Base-by-base conservation (phyloP, 2,797 vertebrate genomes). In the Lagodon rhomboides region DNA sequence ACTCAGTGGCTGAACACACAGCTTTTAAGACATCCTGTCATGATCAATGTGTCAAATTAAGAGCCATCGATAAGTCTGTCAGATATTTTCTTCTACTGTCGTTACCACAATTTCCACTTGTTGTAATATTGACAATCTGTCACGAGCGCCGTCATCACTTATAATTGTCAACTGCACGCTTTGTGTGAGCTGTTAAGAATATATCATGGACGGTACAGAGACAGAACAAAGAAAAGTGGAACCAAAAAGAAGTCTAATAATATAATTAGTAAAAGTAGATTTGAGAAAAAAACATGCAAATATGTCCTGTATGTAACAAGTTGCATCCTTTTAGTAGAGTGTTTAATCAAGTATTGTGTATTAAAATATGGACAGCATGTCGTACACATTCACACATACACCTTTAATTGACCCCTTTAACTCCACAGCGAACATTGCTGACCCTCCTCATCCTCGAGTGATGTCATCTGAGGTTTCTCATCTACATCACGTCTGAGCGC, bases 21-120 rank as follows among this genome's bases (percentile, higher is more conserved):
- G 38, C 38, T 63, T 41, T 2, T 49, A n/a, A 58, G 63, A 30
- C 34, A 72, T 51, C 56, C 66, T 73, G 56, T 73, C 54, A 44
- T 46, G 22, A 68, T 53, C 75, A 43, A 71, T 84, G 53, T 47
- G 34, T 90, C 78, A 87, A 62, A 81, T 79, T 74, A 75, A 67
- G n/a, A 76, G 38, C 9, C 12, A 60, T 54, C 80, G 70, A 79
- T 66, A 44, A 51, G 10, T n/a, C 13, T 54, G 66, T 68, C 68
- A 78, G 47, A 60, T 43, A 76, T 73, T 73, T 68, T 72, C 38
- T 75, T 25, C 15, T 4, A 12, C 44, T 65, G 2, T 23, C 20
- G 43, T 85, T 61, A 72, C 51, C 22, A 82, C 75, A 49, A 82
- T 83, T 59, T 67, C 51, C 50, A 65, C 75, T 82, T 76, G 77